These are phyloP conservation scores for Agelastica alni DNA, from an alignment of 2,888 invertebrate species.

Conservation along the genomic window DNA sequence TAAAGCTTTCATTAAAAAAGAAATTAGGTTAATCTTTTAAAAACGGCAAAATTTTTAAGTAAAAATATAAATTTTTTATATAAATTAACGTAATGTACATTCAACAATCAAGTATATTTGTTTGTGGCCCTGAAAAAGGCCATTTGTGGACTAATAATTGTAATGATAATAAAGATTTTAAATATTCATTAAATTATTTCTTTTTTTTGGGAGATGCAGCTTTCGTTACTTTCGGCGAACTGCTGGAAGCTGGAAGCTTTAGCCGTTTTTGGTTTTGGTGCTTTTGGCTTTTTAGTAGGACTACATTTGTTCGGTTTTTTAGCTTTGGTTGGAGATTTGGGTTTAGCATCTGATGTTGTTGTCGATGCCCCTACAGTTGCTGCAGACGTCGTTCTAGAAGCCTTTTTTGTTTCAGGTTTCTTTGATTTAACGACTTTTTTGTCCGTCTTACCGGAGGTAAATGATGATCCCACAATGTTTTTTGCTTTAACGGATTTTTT, in stretches of 20 bases:
- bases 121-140: too few species aligned
- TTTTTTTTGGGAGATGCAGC: conserved; percentile 7
- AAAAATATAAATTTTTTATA: too few species aligned
- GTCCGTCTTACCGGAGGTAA: neutral
- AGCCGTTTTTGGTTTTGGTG: conserved; percentile 23
- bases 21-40: too few species aligned
- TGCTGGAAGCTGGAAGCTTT: conserved; percentile 15
- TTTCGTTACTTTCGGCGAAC: conserved; percentile 6
- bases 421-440: neutral
- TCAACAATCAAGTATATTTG: too few species aligned
- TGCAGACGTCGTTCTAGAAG: neutral
- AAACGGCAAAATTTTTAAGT: too few species aligned
- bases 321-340: conserved; percentile 17
- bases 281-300: conserved; percentile 24
- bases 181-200: too few species aligned
- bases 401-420: conserved; percentile 10
- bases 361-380: neutral
- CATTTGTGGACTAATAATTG: too few species aligned
- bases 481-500: neutral
- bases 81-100: too few species aligned
- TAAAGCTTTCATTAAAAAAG: too few species aligned
- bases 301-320: conserved; percentile 20
- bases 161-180: too few species aligned
- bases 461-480: neutral
- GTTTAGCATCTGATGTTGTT: neutral